Evolutionary conservation across 1,140 invertebrate genomes (phyloP).

Genomic region (Drosophila rufa): DNA sequence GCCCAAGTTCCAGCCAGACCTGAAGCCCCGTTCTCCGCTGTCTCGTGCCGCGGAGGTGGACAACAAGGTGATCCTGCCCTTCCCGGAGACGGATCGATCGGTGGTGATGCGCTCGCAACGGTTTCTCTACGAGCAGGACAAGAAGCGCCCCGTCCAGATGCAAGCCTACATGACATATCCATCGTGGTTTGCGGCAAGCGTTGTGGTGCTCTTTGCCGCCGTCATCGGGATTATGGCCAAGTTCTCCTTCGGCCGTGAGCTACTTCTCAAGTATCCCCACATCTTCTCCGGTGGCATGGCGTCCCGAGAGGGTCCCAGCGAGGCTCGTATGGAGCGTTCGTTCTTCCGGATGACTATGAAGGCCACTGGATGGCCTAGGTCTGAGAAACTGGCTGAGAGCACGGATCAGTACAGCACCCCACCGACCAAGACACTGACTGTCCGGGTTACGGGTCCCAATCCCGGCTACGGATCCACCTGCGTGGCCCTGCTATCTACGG

Average conservation of each 20-base stretch:
- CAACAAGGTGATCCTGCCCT: constrained; percentile 88
- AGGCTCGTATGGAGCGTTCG: constrained; percentile 87
- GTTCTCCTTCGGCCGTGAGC: constrained; percentile 87
- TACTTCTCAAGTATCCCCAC: constrained; percentile 90
- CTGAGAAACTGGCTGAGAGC: constrained; percentile 87
- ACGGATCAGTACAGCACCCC: constrained; percentile 87
- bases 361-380: constrained; percentile 92
- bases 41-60: constrained; percentile 88
- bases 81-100: constrained; percentile 92
- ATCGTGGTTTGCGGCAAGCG: constrained; percentile 76
- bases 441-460: constrained; percentile 88
- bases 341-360: constrained; percentile 90
- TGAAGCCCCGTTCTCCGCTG: constrained; percentile 86
- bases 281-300: constrained; percentile 91
- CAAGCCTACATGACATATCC: constrained; percentile 88
- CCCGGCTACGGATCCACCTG: constrained; percentile 94
- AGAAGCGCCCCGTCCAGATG: constrained; percentile 90
- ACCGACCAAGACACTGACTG: constrained; percentile 89
- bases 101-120: constrained; percentile 92
- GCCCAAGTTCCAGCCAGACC: constrained; percentile 88
- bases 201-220: constrained; percentile 86
- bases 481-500: constrained; percentile 89
- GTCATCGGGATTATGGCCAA: constrained; percentile 89
- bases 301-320: constrained; percentile 89
- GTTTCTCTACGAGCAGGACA: constrained; percentile 89